Evolutionary conservation across 2,113 vertebrate genomes (phyloP).

Genomic region (Apodemus sylvaticus): DNA sequence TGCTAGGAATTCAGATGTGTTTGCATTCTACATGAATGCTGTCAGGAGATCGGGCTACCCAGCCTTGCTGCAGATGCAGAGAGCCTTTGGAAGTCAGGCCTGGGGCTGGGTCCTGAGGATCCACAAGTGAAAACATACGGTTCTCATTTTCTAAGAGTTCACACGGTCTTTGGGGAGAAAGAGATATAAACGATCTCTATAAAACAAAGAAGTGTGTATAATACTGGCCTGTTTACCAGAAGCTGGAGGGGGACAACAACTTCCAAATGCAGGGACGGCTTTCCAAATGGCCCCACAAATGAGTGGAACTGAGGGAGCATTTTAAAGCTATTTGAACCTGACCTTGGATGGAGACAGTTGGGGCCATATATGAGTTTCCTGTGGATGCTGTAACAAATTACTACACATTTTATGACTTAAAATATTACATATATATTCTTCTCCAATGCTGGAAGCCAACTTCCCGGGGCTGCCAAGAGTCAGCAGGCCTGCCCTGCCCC

Average conservation of each 20-base stretch:
- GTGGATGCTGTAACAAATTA: background rate
- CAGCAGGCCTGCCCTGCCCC: background rate
- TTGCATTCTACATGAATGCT: fast-evolving
- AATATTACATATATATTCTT: background rate
- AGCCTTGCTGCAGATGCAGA: background rate
- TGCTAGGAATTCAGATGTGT: too few relatives aligned
- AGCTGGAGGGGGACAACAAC: background rate
- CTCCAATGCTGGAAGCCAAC: background rate
- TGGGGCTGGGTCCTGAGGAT: background rate
- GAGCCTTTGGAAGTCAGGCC: background rate
- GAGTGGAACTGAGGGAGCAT: too few relatives aligned
- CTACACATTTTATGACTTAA: background rate
- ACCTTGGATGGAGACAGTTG: background rate
- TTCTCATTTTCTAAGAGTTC: conserved; percentile 7
- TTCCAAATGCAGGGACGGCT: background rate
- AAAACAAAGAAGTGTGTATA: conserved; percentile 28
- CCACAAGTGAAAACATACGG: background rate
- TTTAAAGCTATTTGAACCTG: background rate
- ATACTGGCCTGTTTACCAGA: background rate
- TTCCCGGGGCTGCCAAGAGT: background rate
- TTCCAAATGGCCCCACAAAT: background rate
- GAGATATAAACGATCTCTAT: background rate
- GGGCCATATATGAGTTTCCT: background rate
- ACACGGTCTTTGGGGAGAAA: background rate
- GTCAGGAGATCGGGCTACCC: fast-evolving